A percentile compares a stretch with the other conserved stretches of the same genome.
Conservation (phyloP, 2,113 vertebrate species). For the Tinamus guttatus region DNA sequence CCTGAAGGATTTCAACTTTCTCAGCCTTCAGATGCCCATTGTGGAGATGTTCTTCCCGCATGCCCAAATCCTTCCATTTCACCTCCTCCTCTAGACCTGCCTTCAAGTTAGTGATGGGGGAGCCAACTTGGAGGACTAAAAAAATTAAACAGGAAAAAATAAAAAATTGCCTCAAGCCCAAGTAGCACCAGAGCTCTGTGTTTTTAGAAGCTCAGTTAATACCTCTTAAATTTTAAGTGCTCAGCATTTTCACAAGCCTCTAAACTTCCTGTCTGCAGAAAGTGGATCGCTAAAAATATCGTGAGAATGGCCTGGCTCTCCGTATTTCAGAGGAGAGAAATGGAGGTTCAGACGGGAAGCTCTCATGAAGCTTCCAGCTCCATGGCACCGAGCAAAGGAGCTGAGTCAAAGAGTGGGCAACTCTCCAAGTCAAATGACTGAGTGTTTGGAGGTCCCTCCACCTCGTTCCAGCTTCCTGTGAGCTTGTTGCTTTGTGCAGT, state of each 20-base stretch:
- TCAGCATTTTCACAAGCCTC: background rate
- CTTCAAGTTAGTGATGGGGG: background rate
- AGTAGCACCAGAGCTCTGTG: background rate
- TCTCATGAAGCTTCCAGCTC: background rate
- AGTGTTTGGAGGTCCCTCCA: background rate
- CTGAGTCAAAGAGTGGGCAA: background rate
- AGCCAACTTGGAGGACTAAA: background rate
- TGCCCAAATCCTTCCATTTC: background rate
- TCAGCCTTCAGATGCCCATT: background rate
- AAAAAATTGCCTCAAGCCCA: background rate
- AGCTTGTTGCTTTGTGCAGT: background rate
- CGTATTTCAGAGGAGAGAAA: background rate
- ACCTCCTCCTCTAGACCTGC: background rate
- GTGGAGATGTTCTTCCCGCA: background rate
- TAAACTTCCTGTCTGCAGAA: background rate
- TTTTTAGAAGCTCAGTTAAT: background rate
- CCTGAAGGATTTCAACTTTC: background rate
- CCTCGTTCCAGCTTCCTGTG: background rate
- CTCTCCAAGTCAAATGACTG: background rate
- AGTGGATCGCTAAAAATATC: background rate
- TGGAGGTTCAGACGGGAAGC: background rate
- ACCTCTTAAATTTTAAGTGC: background rate
- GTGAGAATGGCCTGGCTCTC: background rate
- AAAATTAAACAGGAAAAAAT: accelerated
- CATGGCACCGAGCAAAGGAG: background rate